These are phyloP conservation scores for Zhuqinia jingwanae DNA, from an alignment of 2,888 invertebrate species.

Conservation along the genomic window DNA sequence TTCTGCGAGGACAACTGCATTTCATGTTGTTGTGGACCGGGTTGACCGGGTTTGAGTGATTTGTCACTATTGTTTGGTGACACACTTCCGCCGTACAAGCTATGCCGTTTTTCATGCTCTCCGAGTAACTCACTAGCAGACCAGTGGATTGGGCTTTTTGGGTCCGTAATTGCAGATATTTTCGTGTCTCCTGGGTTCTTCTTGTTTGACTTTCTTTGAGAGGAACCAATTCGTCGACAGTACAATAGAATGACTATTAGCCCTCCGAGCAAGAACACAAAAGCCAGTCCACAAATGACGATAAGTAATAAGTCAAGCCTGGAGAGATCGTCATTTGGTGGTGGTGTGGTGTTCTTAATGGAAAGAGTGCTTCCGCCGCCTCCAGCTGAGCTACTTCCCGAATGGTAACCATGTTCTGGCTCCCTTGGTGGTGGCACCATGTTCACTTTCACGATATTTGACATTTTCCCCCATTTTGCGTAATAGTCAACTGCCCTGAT, in stretches of 20 bases:
- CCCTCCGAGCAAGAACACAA: conserved; percentile 76
- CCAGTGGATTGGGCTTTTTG: conserved; percentile 81
- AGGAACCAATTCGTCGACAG: conserved; percentile 74
- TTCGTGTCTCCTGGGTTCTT: conserved; percentile 77
- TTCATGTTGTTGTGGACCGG: conserved; percentile 63
- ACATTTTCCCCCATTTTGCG: conserved; percentile 76
- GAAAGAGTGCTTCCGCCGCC: conserved; percentile 75
- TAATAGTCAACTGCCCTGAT: conserved; percentile 70
- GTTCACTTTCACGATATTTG: conserved; percentile 76
- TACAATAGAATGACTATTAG: conserved; percentile 77
- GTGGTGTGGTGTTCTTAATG: conserved; percentile 76
- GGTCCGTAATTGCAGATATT: conserved; percentile 78
- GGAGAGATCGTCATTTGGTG: conserved; percentile 76
- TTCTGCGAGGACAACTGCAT: conserved; percentile 66
- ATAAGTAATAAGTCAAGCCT: conserved; percentile 76
- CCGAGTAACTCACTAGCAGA: conserved; percentile 84
- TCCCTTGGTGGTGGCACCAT: conserved; percentile 76
- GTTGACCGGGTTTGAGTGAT: conserved; percentile 63
- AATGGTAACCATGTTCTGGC: conserved; percentile 71
- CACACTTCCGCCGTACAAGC: conserved; percentile 81
- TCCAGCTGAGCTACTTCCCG: conserved; percentile 61
- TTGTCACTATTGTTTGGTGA: conserved; percentile 74
- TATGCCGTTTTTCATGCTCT: conserved; percentile 84
- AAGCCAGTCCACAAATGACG: conserved; percentile 76
- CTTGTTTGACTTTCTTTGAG: conserved; percentile 74